phyloP scores from a whole-genome alignment of 2,888 invertebrate genomes.

The Clepsis dumicolana region DNA sequence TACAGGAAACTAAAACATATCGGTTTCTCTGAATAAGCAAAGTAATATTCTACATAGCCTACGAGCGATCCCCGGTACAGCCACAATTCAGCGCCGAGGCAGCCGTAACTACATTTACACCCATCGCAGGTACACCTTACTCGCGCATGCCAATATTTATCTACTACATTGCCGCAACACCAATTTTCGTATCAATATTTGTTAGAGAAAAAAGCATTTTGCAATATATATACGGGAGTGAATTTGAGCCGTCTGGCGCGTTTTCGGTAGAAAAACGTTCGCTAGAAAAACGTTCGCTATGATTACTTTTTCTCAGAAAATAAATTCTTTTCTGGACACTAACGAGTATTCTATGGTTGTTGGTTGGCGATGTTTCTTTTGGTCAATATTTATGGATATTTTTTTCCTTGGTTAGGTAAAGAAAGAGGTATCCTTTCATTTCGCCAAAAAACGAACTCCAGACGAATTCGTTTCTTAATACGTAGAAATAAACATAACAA shows the following conservation, averaged over 20 bases:
- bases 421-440: no score
- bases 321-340: no score
- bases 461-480: no score
- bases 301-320: not conserved
- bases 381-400: no score
- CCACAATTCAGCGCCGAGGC: constrained; percentile 11
- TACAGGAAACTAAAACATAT: not conserved
- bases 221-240: not conserved
- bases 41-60: constrained; percentile 4
- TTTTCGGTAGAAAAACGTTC: not conserved
- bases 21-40: not conserved
- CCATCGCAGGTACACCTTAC: constrained; percentile 2
- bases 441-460: no score
- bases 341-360: no score
- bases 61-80: constrained; percentile 4
- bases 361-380: no score
- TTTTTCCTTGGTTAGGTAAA: no score
- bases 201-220: constrained; percentile 7
- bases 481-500: no score
- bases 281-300: not conserved
- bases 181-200: constrained; percentile 52
- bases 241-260: not conserved
- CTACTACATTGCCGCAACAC: constrained; percentile 42
- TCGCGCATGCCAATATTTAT: constrained; percentile 28
- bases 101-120: constrained; percentile 2